These are phyloP conservation scores for Oophaga pumilio DNA, from an alignment of 2,113 vertebrate genomes.

Conservation along the genomic window DNA sequence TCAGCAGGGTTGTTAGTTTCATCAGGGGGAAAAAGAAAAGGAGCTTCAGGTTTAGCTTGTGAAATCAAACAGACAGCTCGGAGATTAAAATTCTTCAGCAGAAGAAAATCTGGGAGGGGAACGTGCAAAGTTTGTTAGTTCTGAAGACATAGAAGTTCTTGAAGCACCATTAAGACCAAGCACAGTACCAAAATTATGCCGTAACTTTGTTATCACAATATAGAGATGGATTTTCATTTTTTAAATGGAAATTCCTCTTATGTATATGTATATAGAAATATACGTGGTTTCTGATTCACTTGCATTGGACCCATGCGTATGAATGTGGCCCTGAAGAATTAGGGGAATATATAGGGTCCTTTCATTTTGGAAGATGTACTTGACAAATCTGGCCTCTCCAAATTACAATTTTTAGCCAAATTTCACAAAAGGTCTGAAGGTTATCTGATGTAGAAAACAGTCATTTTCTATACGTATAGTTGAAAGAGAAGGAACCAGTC, in stretches of 20 bases:
- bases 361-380: background rate
- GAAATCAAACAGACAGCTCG: background rate
- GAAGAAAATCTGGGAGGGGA: conserved; percentile 5
- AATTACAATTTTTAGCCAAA: background rate
- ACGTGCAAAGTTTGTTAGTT: conserved; percentile 2
- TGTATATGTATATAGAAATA: background rate
- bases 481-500: too few species aligned
- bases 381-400: background rate
- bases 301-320: background rate
- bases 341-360: background rate
- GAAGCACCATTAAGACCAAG: background rate
- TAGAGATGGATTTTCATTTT: background rate
- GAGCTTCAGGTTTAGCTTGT: background rate
- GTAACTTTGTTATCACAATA: background rate
- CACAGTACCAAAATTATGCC: background rate
- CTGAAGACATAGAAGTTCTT: background rate
- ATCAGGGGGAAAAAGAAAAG: conserved; percentile 61
- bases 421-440: background rate
- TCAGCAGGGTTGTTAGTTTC: conserved; percentile 57
- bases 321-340: background rate
- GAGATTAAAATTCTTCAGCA: conserved; percentile 14
- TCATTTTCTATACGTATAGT: too few species aligned
- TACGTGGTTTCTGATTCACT: background rate
- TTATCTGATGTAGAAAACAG: too few species aligned
- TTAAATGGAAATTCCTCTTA: background rate